These are phyloP conservation scores for Microcebus jonahi DNA, from an alignment of 2,113 vertebrate genomes.

Conservation along the genomic window DNA sequence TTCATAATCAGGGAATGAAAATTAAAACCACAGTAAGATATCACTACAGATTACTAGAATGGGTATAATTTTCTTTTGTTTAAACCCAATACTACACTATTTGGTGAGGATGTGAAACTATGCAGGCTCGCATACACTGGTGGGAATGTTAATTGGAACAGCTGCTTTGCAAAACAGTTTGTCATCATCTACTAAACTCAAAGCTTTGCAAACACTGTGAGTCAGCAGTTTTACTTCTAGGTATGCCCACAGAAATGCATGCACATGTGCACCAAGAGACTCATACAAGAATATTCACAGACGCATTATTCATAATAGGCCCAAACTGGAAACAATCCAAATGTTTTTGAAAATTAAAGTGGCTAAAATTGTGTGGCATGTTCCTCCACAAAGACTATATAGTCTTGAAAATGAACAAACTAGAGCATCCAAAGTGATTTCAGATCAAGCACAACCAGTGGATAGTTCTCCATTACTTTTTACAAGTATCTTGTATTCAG, in stretches of 20 bases:
- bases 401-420: not conserved
- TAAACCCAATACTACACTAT: not conserved
- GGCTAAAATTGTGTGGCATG: not conserved
- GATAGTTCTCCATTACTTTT: not conserved
- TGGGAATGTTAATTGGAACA: not conserved
- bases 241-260: not conserved
- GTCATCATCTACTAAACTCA: not conserved
- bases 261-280: not conserved
- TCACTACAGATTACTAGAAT: not conserved
- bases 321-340: not conserved
- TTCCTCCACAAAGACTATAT: not conserved
- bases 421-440: not conserved
- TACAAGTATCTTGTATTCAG: not conserved
- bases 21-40: not conserved
- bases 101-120: not conserved
- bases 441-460: not conserved
- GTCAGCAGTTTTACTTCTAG: not conserved
- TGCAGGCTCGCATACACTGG: too few relatives aligned
- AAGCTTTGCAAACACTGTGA: not conserved
- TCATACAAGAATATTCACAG: not conserved
- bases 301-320: not conserved
- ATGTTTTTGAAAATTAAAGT: not conserved
- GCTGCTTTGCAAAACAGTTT: not conserved
- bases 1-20: not conserved
- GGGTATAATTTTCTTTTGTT: not conserved